These are phyloP conservation scores for Musca domestica DNA, from an alignment of 1,140 invertebrate genomes.

Conservation along the genomic window DNA sequence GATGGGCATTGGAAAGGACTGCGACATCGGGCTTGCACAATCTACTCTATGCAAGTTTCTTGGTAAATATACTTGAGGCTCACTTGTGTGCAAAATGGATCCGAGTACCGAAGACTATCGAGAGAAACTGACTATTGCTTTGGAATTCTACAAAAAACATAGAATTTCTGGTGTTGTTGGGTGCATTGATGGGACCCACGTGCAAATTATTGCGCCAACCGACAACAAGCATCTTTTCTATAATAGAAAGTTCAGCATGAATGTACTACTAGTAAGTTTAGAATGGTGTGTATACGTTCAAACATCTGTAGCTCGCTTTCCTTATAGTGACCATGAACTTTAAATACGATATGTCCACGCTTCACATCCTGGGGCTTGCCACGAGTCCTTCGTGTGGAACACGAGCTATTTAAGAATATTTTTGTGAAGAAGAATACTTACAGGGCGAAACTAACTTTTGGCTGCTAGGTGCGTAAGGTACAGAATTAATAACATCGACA, in stretches of 20 bases:
- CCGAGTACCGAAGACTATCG: not conserved
- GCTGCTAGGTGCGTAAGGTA: not conserved
- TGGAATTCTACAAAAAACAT: not conserved
- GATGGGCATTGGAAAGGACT: not conserved
- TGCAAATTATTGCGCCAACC: not conserved
- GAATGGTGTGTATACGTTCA: too few species aligned
- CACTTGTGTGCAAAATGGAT: not conserved
- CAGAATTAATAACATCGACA: not conserved
- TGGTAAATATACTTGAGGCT: not conserved
- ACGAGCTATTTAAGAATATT: not conserved
- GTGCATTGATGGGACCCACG: not conserved
- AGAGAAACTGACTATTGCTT: not conserved
- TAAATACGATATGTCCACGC: not conserved
- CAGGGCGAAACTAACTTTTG: not conserved
- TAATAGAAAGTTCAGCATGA: constrained; percentile 8
- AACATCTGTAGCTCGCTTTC: not conserved
- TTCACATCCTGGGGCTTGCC: not conserved
- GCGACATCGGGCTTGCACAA: not conserved
- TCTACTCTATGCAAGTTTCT: not conserved
- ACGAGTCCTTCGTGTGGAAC: not conserved
- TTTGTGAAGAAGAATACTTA: not conserved
- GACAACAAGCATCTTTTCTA: not conserved
- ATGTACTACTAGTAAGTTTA: not conserved
- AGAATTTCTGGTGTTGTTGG: not conserved
- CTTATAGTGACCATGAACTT: not conserved